Conservation (phyloP, 2,113 vertebrate species). For the Passer domesticus region DNA sequence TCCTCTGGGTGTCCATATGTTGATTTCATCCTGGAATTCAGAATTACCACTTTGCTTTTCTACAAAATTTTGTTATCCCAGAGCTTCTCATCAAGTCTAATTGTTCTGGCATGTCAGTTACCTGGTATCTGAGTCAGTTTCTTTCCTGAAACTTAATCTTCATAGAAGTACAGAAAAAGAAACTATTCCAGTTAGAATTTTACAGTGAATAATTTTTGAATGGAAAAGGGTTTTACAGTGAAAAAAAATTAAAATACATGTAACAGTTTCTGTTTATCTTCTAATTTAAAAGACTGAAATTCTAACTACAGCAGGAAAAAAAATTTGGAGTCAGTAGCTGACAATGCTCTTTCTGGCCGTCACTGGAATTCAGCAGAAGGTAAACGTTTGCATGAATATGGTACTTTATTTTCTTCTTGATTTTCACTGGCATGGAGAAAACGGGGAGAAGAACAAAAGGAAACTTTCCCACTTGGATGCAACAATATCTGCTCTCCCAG, state of each 20-base stretch:
- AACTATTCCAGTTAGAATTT: not conserved
- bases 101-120: not conserved
- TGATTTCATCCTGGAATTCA: not conserved
- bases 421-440: not conserved
- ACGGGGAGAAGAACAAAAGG: not conserved
- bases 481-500: conserved; percentile 16
- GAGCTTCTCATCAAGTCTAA: not conserved
- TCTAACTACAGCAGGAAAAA: not conserved
- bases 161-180: not conserved
- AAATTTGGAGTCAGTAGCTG: not conserved
- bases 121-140: not conserved
- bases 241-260: not conserved
- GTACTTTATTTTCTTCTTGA: not conserved
- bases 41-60: not conserved
- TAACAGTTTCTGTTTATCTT: not conserved
- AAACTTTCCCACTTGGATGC: not conserved
- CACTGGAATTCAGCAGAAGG: not conserved
- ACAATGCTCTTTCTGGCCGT: not conserved
- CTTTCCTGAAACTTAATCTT: not conserved
- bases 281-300: not conserved
- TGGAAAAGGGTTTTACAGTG: not conserved
- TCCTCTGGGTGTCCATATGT: not conserved
- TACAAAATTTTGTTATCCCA: not conserved
- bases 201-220: not conserved
- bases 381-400: not conserved